Base-by-base conservation (phyloP, 2,113 vertebrate species). In the Indicator indicator region DNA sequence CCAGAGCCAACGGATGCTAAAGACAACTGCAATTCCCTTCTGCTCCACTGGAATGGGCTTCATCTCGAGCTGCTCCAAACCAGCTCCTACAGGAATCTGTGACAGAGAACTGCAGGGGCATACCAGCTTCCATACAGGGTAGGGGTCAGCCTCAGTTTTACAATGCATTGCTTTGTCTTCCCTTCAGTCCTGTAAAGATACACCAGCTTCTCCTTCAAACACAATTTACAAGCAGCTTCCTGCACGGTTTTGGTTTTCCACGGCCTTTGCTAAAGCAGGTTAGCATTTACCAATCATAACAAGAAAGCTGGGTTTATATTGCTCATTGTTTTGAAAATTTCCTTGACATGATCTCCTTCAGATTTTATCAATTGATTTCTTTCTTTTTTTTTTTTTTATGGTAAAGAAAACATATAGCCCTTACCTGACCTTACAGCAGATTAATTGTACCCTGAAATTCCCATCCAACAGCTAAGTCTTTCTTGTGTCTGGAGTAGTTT, bases 401-500 rank as follows among this genome's bases (percentile, higher is more conserved):
- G 86, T 64, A 72, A 93, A 84, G 84, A 91, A 94, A 96, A 90
- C 42, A 15, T 88, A 83, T 9, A 91, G 67, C 56, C 67, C 26
- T 81, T 74, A 44, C 59, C 86, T 93, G 95, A 77, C 94, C 74
- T 62, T 32, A 59, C n/a, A 67, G 71, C 52, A 91, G 84, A 90
- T 85, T 91, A 94, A 95, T 54, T 71, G 73, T 83, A 79, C 75
- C 65, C 84, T 91, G 85, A 94, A 89, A 94, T 95, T 94, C 83
- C 48, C 75, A 80, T 2, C 59, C 83, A 92, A 69, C 46, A 70
- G 32, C 75, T 95, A 88, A 93, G 65, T 15, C 54, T 87, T 93
- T 88, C 94, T 81, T 92, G 69, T 36, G 91, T 92, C 86, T 95
- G 78, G 89, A 94, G 92, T 48, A 95, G 83, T 88, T 97, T 94